phyloP scores from a whole-genome alignment of 2,888 invertebrate genomes.

The Isoperla grammatica region DNA sequence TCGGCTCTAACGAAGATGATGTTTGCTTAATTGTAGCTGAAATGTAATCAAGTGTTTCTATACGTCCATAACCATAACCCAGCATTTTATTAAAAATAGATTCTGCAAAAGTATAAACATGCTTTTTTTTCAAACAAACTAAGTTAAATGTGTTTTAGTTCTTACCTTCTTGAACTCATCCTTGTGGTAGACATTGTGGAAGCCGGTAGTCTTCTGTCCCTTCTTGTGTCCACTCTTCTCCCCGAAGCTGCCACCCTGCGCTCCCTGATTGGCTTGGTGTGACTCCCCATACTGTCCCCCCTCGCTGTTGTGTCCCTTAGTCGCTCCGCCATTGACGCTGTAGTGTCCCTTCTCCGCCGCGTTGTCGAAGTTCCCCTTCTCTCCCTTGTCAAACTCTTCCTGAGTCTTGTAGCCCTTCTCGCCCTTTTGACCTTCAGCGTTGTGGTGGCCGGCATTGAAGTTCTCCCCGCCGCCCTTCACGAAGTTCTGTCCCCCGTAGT shows the following conservation, averaged over 20 bases:
- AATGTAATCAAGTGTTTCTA: too few species aligned
- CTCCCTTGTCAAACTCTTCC: conserved; percentile 52
- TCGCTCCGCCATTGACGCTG: conserved; percentile 50
- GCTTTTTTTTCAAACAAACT: too few species aligned
- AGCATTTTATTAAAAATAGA: too few species aligned
- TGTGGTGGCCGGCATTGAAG: conserved; percentile 58
- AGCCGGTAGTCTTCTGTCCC: conserved; percentile 64
- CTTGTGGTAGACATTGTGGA: conserved; percentile 67
- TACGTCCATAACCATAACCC: too few species aligned
- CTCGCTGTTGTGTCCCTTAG: conserved; percentile 51
- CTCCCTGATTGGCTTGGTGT: conserved; percentile 48
- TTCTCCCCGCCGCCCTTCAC: conserved; percentile 63
- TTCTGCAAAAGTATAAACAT: too few species aligned
- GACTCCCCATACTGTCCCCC: conserved; percentile 53
- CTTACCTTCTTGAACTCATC: conserved; percentile 64
- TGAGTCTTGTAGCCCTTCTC: conserved; percentile 54
- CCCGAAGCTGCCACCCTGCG: conserved; percentile 53
- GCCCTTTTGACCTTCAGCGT: conserved; percentile 62
- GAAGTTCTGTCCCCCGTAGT: conserved; percentile 39
- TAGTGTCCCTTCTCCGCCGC: conserved; percentile 51
- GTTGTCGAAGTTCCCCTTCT: conserved; percentile 51
- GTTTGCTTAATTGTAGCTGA: too few species aligned
- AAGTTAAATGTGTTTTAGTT: too few species aligned
- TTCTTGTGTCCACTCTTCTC: conserved; percentile 59
- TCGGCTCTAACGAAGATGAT: too few species aligned